phyloP scores from a whole-genome alignment of 2,888 invertebrate species.

The Oxycera nigricornis region DNA sequence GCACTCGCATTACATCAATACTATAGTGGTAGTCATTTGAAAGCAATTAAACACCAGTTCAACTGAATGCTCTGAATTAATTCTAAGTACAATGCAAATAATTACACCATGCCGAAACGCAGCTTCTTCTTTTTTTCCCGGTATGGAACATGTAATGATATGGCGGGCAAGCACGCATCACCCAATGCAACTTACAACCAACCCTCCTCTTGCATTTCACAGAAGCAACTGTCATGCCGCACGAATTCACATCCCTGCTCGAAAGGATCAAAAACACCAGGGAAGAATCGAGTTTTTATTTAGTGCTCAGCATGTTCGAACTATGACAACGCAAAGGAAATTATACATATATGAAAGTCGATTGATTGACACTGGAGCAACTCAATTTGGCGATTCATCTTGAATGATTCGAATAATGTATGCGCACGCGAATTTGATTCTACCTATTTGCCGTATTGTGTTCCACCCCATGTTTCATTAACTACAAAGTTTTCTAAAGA shows the following conservation, averaged over 20 bases:
- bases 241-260: neutral
- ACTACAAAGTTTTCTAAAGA: neutral
- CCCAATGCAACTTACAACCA: slow-evolving; percentile 10
- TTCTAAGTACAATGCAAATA: slow-evolving; percentile 32
- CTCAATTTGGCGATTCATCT: slow-evolving; percentile 16
- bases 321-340: slow-evolving; percentile 18
- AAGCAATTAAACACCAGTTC: slow-evolving; percentile 11
- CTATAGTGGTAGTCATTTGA: neutral
- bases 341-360: slow-evolving; percentile 8
- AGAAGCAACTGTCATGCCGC: slow-evolving; percentile 18
- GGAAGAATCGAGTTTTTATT: slow-evolving; percentile 32
- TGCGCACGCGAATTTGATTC: neutral
- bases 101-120: slow-evolving; percentile 7
- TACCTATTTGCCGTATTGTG: neutral
- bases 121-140: neutral
- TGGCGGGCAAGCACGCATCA: slow-evolving; percentile 22
- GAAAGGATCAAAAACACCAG: slow-evolving; percentile 24
- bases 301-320: slow-evolving; percentile 32
- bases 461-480: neutral
- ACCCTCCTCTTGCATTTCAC: neutral
- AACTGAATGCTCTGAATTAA: slow-evolving; percentile 15
- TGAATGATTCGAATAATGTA: neutral
- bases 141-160: slow-evolving; percentile 30
- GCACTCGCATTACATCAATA: neutral
- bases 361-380: neutral